Conservation (phyloP, 2,888 invertebrate genomes). For the Podabrus alpinus region DNA sequence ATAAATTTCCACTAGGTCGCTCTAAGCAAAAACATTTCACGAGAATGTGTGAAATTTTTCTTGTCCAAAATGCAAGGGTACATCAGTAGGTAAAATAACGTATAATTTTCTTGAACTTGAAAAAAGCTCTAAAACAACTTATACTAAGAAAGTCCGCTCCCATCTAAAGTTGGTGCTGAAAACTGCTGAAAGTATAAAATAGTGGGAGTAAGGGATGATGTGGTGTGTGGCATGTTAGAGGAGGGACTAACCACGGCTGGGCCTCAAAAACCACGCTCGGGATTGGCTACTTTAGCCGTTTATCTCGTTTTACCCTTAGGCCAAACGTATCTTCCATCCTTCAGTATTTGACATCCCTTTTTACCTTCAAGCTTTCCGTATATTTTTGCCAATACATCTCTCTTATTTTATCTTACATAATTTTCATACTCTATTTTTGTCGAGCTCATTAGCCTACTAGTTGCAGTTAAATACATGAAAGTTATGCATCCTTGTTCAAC, state of each 20-base stretch:
- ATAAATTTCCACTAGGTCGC: neutral
- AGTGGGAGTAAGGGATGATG: conserved; percentile 46
- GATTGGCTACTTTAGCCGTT: conserved; percentile 50
- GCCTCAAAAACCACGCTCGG: conserved; percentile 59
- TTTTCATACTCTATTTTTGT: conserved; percentile 13
- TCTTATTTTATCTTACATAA: conserved; percentile 2
- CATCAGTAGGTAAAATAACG: neutral
- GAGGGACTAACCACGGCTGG: conserved; percentile 57
- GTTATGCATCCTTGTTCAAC: conserved; percentile 44
- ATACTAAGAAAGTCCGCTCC: conserved; percentile 23
- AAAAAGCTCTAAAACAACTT: conserved; percentile 3
- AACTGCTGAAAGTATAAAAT: conserved; percentile 29
- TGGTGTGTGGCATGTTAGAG: conserved; percentile 55
- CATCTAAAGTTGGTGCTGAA: conserved; percentile 20
- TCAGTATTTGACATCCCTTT: conserved; percentile 17
- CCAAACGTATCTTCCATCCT: conserved; percentile 17
- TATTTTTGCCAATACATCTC: conserved; percentile 1
- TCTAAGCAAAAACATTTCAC: neutral
- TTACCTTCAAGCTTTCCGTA: conserved; percentile 10
- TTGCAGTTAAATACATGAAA: conserved; percentile 42
- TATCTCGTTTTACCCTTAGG: conserved; percentile 11
- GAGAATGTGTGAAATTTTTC: neutral
- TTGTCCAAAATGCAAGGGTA: neutral
- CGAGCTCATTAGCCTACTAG: conserved; percentile 26
- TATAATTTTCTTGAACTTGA: neutral